Conservation (phyloP, 2,888 invertebrate species). For the Salpingus planirostris region DNA sequence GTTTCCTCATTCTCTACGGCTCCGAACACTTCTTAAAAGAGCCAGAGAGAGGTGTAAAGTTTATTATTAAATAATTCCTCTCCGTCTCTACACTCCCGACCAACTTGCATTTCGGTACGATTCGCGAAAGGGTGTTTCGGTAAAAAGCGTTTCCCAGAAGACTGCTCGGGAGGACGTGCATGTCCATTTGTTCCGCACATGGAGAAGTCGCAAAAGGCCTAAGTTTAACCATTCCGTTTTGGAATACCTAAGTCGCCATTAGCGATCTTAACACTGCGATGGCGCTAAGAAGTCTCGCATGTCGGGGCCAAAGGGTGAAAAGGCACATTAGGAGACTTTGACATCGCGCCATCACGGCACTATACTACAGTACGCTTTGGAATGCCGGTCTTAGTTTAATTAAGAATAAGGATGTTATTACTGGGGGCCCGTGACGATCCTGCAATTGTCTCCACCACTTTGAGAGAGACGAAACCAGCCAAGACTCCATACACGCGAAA, state of each 20-base stretch:
- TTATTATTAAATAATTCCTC: too few species aligned
- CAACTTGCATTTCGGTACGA: too few species aligned
- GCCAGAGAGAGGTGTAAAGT: too few species aligned
- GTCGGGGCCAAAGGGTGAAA: constrained; percentile 32
- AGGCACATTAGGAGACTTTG: constrained; percentile 37
- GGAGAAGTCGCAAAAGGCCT: constrained; percentile 39
- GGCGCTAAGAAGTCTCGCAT: constrained; percentile 27
- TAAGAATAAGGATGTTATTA: constrained; percentile 39
- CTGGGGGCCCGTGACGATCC: constrained; percentile 29
- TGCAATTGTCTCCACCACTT: constrained; percentile 37
- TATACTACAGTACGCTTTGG: constrained; percentile 28
- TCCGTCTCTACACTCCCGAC: too few species aligned
- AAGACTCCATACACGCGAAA: too few species aligned
- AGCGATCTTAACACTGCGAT: constrained; percentile 29
- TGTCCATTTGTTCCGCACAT: too few species aligned
- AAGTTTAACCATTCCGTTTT: constrained; percentile 43
- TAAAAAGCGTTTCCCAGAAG: constrained; percentile 12
- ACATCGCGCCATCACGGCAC: constrained; percentile 21
- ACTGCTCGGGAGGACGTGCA: not conserved
- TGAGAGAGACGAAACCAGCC: too few species aligned
- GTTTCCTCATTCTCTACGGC: constrained; percentile 18
- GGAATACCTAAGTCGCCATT: constrained; percentile 40
- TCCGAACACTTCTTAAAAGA: too few species aligned
- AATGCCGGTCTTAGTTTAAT: constrained; percentile 37
- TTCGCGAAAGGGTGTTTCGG: too few species aligned